Base-by-base conservation (phyloP, 2,113 vertebrate genomes). In the Geothlypis trichas region DNA sequence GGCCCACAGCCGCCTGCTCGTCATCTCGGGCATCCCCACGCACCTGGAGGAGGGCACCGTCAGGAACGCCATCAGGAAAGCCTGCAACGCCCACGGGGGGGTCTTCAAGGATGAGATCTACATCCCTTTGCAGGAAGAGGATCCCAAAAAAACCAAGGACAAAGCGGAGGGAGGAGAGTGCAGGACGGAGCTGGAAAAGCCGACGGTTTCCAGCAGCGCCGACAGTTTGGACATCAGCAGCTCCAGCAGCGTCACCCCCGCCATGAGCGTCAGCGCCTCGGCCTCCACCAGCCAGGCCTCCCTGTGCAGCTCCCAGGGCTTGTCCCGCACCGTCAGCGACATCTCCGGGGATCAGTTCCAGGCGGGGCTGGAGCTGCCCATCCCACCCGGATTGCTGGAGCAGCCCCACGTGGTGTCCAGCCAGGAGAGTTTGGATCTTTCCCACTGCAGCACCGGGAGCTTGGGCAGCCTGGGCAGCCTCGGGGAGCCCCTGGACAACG, bases 71-170 rank as follows among this genome's bases (percentile, higher is more conserved):
- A 99, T 99, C 96, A 98, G 99, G 41, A 98, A 99, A 75, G 99
- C 99, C 7, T 99, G 99, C 96, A 99, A 99, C 0, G 99, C 99
- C 6, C 99, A 99, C 0, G 99, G 99, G 0, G 99, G 99, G 0
- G 98, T 99, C 92, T 99, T 99, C 97, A 99, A 98, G 89, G 99
- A 99, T 5, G 99, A 99, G 96, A 98, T 99, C 95, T 99, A 99
- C 95, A 99, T 99, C 87, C 99, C 99, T 4, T 28, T 99, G 90
- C 99, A 99, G 97, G 99, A 99, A 4, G 99, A 98, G 59, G 99
- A 99, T 31, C 98, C 98, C 16, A 99, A 98, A 91, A 99, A 99
- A 95, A 47, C 95, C 9, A 99, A 99, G 97, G 96, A 98, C 52
- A 98, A 98, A 87, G 98, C 97, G 0, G 98, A 98, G n/a, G 98